Base-by-base conservation (phyloP, 2,888 invertebrate genomes). In the Eulithis prunata region DNA sequence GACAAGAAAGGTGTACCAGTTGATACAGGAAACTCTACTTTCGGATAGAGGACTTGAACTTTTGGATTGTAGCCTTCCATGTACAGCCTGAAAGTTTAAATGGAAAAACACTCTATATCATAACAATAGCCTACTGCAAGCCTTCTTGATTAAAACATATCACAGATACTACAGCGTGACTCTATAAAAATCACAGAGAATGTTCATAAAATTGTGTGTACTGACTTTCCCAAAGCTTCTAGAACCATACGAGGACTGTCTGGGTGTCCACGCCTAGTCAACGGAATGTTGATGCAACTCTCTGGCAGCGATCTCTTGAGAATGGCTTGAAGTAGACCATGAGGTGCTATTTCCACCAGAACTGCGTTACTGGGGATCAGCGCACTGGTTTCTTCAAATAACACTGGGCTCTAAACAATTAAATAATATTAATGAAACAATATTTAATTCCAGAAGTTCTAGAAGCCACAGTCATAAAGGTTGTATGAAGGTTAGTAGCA, bases 281-380 rank as follows among this genome's bases (percentile, higher is more conserved):
- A 88, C 0, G 96, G 94, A 51, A 97, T 93, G 78, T 96, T 95
- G 5, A 90, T 93, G 69, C 95, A 95, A 13, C 93, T 93, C 3
- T 93, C 78, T 36, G 90, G 86, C 32, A 97, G 85, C 0, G 96
- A 96, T 57, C 97, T 93, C 79, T 96, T 96, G 13, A 98, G 78
- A 49, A 83, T 82, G 7, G 83, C 81, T 62, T 97, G 97, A 63
- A 98, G 93, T 21, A 98, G 92, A 28, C 97, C 96, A 79, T 98
- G 98, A 0, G 98, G 98, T 0, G 97, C 97, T 69, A 98, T 95
- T 86, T 98, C 98, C 68, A 98, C 95, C 21, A 95, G 93, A 51
- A 98, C 94, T 0, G 97, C 97, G 79, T 97, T 95, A 28, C 93
- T 90, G 0, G 97, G 97, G 58, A 98, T 95, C 78, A 96, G 93